Evolutionary conservation across 2,888 invertebrate genomes (phyloP).

Genomic region (Andrena trimmerana): DNA sequence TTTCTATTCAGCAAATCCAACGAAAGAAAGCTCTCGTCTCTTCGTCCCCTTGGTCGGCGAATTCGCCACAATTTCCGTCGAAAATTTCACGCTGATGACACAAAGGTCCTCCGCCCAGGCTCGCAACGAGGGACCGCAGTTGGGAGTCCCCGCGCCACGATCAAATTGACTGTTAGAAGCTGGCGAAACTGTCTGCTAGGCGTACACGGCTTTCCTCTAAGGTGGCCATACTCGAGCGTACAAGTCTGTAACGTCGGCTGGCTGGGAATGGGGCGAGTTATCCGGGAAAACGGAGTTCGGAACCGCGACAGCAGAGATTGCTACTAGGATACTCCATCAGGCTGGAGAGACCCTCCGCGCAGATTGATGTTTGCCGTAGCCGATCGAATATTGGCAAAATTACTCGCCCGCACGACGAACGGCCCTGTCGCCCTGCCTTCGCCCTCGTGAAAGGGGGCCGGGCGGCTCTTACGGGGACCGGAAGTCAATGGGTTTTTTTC

Average conservation of each 20-base stretch:
- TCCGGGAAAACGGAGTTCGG: constrained; percentile 50
- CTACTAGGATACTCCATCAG: constrained; percentile 71
- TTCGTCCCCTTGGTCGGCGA: neutral
- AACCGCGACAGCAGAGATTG: constrained; percentile 65
- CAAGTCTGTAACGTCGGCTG: constrained; percentile 23
- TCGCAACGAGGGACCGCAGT: neutral
- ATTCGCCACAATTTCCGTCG: neutral
- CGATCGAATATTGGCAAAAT: constrained; percentile 73
- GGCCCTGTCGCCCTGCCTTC: constrained; percentile 21
- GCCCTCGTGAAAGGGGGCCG: neutral
- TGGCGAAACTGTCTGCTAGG: constrained; percentile 22
- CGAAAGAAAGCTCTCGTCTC: neutral
- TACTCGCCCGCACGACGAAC: constrained; percentile 54
- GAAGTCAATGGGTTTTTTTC: constrained; percentile 24
- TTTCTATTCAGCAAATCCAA: neutral
- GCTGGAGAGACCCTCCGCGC: constrained; percentile 66
- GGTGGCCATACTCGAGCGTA: constrained; percentile 4
- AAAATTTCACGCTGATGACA: neutral
- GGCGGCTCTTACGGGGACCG: constrained; percentile 9
- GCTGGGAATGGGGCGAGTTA: constrained; percentile 32
- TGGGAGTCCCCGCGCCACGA: constrained; percentile 25
- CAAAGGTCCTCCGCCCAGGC: constrained; percentile 14
- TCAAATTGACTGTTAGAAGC: constrained; percentile 29
- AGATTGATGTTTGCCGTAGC: constrained; percentile 71
- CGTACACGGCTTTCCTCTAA: constrained; percentile 48